Conservation (phyloP, 2,797 vertebrate genomes). For the Sebastes vulpes region DNA sequence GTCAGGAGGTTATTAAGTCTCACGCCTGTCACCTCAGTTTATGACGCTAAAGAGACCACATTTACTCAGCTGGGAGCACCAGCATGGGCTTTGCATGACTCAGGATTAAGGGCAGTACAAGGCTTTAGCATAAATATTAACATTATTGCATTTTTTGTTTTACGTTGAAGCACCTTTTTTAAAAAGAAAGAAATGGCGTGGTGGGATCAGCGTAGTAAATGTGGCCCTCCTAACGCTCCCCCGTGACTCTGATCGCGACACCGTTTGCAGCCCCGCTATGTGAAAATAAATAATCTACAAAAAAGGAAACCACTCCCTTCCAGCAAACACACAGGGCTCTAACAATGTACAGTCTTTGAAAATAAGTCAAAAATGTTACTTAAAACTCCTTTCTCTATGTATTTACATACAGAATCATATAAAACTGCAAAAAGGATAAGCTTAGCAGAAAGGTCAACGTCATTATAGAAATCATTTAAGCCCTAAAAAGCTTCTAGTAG, state of each 20-base stretch:
- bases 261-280: slow-evolving; percentile 72
- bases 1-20: slow-evolving; percentile 47
- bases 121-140: slow-evolving; percentile 42
- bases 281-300: slow-evolving; percentile 88
- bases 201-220: slow-evolving; percentile 30
- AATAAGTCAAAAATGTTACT: slow-evolving; percentile 87
- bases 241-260: slow-evolving; percentile 19
- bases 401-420: slow-evolving; percentile 90
- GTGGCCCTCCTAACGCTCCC: slow-evolving; percentile 9
- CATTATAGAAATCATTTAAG: slow-evolving; percentile 55
- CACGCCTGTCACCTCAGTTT: slow-evolving; percentile 37
- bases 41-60: slow-evolving; percentile 43
- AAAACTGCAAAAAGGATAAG: slow-evolving; percentile 86
- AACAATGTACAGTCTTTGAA: slow-evolving; percentile 87
- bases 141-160: slow-evolving; percentile 32
- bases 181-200: slow-evolving; percentile 13
- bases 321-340: slow-evolving; percentile 72
- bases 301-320: slow-evolving; percentile 73
- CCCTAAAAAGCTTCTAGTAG: slow-evolving; percentile 47
- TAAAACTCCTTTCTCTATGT: slow-evolving; percentile 86
- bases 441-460: slow-evolving; percentile 59
- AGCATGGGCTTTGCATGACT: slow-evolving; percentile 18
- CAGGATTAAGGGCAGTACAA: slow-evolving; percentile 36
- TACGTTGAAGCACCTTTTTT: slow-evolving; percentile 23
- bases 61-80: slow-evolving; percentile 52